Base-by-base conservation (phyloP, 1,140 invertebrate genomes). In the Eulimnadia texana region DNA sequence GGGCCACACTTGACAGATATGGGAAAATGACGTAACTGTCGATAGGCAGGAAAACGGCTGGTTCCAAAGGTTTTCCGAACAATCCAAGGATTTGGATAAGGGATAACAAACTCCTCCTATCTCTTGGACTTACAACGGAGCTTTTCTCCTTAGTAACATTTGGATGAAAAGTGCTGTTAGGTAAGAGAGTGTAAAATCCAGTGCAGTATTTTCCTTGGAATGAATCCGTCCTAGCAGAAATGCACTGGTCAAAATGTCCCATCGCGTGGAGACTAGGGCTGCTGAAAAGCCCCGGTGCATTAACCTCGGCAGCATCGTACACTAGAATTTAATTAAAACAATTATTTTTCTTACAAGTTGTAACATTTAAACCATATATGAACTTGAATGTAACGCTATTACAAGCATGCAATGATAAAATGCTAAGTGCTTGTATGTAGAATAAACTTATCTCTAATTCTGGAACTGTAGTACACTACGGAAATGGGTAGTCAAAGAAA, bases 231-330 rank as follows among this genome's bases (percentile, higher is more conserved):
- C 22, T 16, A 23, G 53, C 25, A 22, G 51, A 33, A 13, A 61
- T 3, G 11, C 60, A 61, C 42, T 61, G 49, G 51, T 61, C 60
- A 28, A 54, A 61, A 20, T 52, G 28, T n/a, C 60, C 60, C 50
- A 28, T 51, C 10, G 60, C 50, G 25, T 61, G 50, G 19, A 19
- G 28, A 25, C 29, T n/a, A 10, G 29, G 25, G 22, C 49, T 27
- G 10, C 60, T 51, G 27, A 52, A 55, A 3, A 53, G 22, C 3
- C 60, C 60, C 10, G 51, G 27, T 2, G 24, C 20, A 16, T 13
- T 28, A 13, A 33, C 42, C 29, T 42, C 55, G 27, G 55, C 22
- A 25, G 55, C 55, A 42, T 58, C 55, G 24, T 58, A 58, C 55
- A 58, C 55, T 57, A 25, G 52, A 3, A 20, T n/a, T n/a, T n/a